Evolutionary conservation across 2,888 invertebrate species (phyloP), one percentile per base, ranked within the genome.

Genomic region (Punctoribates punctum): DNA sequence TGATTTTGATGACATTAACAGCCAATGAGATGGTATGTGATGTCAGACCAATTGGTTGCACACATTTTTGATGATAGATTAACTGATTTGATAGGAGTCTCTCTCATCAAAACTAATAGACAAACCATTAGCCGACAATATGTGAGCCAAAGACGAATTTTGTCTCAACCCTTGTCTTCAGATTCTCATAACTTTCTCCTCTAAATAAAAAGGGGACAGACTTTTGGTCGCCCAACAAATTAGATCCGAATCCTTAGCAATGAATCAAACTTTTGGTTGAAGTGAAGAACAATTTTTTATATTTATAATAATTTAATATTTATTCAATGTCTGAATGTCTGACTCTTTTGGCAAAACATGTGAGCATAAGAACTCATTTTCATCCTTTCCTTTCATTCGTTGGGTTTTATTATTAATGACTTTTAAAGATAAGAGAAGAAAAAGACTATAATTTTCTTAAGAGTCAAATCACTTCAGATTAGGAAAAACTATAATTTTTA

Each of bases 401-500:
- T 25, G 23, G n/a, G n/a, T n/a, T 25, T 25, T 25, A 57, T 57
- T 57, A 57, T 57, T 57, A 57, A 57, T 57, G 57, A 25, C 13
- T 57, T 57, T 57, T 5, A 23, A 57, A 25, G 57, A 57, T 8
- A 57, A 54, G 5, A 8, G 3, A 17, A 11, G 17, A 57, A 57
- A 57, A 46, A 15, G 46, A 57, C 9, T 57, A 57, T 57, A 57
- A 57, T 57, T 57, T 57, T 57, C 23, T 57, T 57, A 57, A 57
- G 25, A 57, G 57, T 57, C 20, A 57, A 57, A 57, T 57, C 57
- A 57, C 57, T 25, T 57, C 6, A 57, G 8, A 57, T 23, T 57
- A 57, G 23, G 23, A 20, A 57, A 5, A 25, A 57, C 57, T 57
- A 23, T 57, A 23, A 57, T 57, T 15, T 57, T 46, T 46, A n/a